phyloP scores from a whole-genome alignment of 2,797 vertebrate genomes.

The Muraenolepis orangiensis region DNA sequence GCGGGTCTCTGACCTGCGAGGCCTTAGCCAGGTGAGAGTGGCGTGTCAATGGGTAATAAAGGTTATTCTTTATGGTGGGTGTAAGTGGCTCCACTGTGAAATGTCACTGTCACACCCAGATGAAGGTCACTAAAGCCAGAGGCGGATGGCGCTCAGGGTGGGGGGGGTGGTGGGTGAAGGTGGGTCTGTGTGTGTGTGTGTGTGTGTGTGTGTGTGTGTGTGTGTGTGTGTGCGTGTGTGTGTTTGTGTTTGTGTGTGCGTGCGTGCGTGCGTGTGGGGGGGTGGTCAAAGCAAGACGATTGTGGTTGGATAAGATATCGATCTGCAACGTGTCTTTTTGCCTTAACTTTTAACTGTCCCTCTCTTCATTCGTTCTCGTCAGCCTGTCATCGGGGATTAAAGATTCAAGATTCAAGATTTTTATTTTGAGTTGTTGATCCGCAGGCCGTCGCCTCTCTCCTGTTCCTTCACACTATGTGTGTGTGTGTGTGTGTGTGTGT shows the following conservation, averaged over 20 bases:
- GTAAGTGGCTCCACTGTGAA: constrained; percentile 64
- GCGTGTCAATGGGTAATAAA: constrained; percentile 66
- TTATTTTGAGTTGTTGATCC: too few species aligned
- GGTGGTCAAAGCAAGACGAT: background rate
- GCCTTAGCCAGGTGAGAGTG: constrained; percentile 24
- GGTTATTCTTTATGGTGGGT: constrained; percentile 69
- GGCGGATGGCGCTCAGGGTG: too few species aligned
- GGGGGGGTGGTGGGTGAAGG: too few species aligned
- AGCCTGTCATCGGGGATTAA: too few species aligned
- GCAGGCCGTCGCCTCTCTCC: too few species aligned
- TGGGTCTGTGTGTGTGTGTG: constrained; percentile 30
- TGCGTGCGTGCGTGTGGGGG: background rate
- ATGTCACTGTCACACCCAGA: constrained; percentile 66
- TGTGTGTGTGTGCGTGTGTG: constrained; percentile 28
- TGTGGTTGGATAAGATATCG: background rate
- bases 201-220: too few species aligned
- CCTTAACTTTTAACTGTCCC: background rate
- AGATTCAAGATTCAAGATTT: too few species aligned
- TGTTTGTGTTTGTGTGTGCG: constrained; percentile 29
- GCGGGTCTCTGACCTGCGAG: constrained; percentile 31
- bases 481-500: too few species aligned
- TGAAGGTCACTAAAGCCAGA: constrained; percentile 65
- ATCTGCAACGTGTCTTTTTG: background rate
- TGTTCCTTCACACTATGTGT: too few species aligned
- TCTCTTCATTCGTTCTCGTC: constrained; percentile 7